Evolutionary conservation across 2,797 vertebrate genomes (phyloP), one percentile per base, ranked within the genome.

Genomic region (Denticeps clupeoides): DNA sequence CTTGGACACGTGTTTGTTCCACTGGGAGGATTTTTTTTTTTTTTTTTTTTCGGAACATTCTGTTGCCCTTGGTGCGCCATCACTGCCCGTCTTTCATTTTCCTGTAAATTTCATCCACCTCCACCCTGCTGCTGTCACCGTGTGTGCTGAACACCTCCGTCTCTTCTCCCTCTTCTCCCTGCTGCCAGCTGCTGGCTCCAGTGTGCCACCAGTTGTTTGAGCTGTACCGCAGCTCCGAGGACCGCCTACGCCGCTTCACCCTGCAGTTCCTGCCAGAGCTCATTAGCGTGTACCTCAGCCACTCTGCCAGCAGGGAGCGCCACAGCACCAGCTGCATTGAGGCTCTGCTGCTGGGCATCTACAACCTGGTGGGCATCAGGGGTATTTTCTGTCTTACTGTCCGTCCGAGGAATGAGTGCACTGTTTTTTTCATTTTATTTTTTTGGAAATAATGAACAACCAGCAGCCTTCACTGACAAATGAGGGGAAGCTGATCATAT

Each of bases 161-260:
- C 15, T 35, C 15, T 18, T 33, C 27, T 33, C 19, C 33, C 2
- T 16, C 37, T 19, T 8, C 11, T 46, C 49, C 32, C 18, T 11
- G 35, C 4, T 58, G 22, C n/a, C 56, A 99, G 95, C 83, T 99
- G 43, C 71, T 99, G 73, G 94, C 97, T 70, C 95, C 94, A 4
- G 91, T 98, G 64, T 99, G 95, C 70, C 93, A 99, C 73, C 95
- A 99, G 72, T 86, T 99, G 48, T 98, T 98, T 57, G 93, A 99
- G 75, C 78, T 97, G 12, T 95, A 97, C 69, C 88, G 95, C 50
- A 95, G 91, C 69, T 87, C 90, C 4, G 91, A 97, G 63, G 83
- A 93, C 60, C 87, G 87, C 13, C 84, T 99, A 47, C 91, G 91
- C 42, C 89, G 88, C 54, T 99, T 99, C 80, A 97, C 95, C 0